Percentiles rank a stretch among this genome's conserved stretches.
Evolutionary conservation across 2,113 vertebrate genomes (phyloP).

Genomic region (Chloebia gouldiae): DNA sequence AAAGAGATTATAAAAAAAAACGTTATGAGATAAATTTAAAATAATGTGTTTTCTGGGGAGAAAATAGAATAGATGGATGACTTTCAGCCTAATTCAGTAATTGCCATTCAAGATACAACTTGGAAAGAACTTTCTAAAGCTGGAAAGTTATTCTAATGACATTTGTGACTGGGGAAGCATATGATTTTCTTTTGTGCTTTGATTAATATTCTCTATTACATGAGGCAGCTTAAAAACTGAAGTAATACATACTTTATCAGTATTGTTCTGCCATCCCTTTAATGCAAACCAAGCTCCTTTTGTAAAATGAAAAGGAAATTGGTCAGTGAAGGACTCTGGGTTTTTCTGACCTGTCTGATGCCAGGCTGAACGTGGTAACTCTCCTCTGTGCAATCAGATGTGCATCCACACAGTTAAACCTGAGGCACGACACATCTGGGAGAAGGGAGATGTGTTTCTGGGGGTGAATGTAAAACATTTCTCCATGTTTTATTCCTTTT

Average conservation of each 20-base stretch:
- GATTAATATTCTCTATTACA: constrained; percentile 35
- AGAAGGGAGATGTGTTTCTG: not conserved
- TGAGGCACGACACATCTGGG: not conserved
- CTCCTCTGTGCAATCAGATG: not conserved
- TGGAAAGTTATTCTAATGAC: constrained; percentile 33
- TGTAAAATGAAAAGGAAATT: not conserved
- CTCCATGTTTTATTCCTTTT: not conserved
- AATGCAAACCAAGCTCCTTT: not conserved
- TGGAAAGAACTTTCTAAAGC: constrained; percentile 33
- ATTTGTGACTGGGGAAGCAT: constrained; percentile 13
- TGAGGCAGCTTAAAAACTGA: not conserved
- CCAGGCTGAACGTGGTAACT: not conserved
- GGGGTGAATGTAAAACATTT: not conserved
- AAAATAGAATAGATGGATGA: constrained; percentile 40
- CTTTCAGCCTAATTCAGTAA: constrained; percentile 39
- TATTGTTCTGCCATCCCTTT: not conserved
- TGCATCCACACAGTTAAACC: not conserved
- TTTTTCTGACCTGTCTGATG: not conserved
- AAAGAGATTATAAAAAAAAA: not conserved
- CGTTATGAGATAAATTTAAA: constrained; percentile 4
- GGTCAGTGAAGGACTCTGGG: not conserved
- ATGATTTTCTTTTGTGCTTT: constrained; percentile 39
- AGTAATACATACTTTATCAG: constrained; percentile 1
- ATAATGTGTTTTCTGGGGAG: not conserved
- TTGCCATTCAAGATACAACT: constrained; percentile 5